These are phyloP conservation scores for Diarsia mendica DNA, from an alignment of 2,888 invertebrate genomes.

Conservation along the genomic window DNA sequence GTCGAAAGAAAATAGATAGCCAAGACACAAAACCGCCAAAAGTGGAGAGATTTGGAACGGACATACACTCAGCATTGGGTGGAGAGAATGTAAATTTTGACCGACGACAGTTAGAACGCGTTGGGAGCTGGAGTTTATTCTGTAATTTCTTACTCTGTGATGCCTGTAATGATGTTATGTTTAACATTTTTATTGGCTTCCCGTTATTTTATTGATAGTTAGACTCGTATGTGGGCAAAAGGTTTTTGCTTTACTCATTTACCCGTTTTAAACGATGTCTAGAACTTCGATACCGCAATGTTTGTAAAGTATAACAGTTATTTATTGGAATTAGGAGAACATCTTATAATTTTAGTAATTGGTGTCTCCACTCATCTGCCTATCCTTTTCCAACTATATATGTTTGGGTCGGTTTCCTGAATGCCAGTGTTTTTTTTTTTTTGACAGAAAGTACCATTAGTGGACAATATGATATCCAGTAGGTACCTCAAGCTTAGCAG, in stretches of 20 bases:
- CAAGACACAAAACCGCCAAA: too few relatives aligned
- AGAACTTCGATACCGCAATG: conserved; percentile 25
- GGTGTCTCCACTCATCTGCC: neutral
- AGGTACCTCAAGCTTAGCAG: too few relatives aligned
- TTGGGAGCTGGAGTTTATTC: neutral
- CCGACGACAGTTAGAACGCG: neutral
- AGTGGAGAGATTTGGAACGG: too few relatives aligned
- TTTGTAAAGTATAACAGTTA: neutral
- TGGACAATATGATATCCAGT: too few relatives aligned
- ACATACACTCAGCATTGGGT: too few relatives aligned
- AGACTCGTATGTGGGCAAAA: conserved; percentile 49
- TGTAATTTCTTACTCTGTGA: conserved; percentile 19
- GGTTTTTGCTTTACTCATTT: conserved; percentile 37
- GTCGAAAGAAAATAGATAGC: too few relatives aligned
- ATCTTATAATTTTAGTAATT: neutral
- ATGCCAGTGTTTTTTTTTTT: too few relatives aligned
- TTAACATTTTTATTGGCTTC: conserved; percentile 37
- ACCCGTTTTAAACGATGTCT: conserved; percentile 23
- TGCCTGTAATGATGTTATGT: conserved; percentile 49
- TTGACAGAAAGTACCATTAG: too few relatives aligned
- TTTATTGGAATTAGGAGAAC: neutral
- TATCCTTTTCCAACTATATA: too few relatives aligned
- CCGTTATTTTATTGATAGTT: conserved; percentile 57
- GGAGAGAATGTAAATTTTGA: neutral
- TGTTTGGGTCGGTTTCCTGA: too few relatives aligned